These are phyloP conservation scores for Rallus limicola DNA, from an alignment of 2,113 vertebrate genomes.

Conservation along the genomic window DNA sequence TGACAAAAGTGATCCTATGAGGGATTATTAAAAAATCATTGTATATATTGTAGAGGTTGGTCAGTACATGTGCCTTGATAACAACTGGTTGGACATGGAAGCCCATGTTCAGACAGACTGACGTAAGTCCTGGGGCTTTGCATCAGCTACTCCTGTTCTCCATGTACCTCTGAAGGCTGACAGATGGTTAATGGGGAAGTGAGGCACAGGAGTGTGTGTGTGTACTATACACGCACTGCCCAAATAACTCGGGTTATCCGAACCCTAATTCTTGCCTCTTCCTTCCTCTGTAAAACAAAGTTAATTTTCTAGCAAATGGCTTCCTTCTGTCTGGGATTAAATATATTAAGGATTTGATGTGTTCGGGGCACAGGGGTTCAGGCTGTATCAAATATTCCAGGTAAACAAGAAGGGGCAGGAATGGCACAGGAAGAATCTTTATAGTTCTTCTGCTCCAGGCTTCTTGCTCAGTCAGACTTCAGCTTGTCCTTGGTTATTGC, in stretches of 20 bases:
- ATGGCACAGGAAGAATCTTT: not conserved
- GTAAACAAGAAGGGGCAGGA: not conserved
- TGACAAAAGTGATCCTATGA: not conserved
- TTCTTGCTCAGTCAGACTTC: not conserved
- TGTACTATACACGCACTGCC: too few species aligned
- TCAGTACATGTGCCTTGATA: not conserved
- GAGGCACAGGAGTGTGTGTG: not conserved
- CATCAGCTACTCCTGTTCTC: rapidly evolving
- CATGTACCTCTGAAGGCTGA: rapidly evolving
- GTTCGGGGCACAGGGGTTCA: not conserved
- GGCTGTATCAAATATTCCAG: not conserved
- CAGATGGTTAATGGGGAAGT: not conserved
- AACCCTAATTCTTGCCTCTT: not conserved
- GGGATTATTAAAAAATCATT: not conserved
- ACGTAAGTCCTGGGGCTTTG: not conserved
- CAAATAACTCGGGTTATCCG: not conserved
- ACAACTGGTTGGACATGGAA: not conserved
- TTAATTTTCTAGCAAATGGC: not conserved
- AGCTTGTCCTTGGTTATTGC: not conserved
- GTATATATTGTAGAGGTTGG: not conserved
- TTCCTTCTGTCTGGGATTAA: not conserved
- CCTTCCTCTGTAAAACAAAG: not conserved
- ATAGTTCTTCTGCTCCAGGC: not conserved
- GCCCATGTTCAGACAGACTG: not conserved
- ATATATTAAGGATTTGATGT: too few species aligned